Evolutionary conservation across 2,797 vertebrate genomes (phyloP).

Genomic region (Arnoldichthys spilopterus): DNA sequence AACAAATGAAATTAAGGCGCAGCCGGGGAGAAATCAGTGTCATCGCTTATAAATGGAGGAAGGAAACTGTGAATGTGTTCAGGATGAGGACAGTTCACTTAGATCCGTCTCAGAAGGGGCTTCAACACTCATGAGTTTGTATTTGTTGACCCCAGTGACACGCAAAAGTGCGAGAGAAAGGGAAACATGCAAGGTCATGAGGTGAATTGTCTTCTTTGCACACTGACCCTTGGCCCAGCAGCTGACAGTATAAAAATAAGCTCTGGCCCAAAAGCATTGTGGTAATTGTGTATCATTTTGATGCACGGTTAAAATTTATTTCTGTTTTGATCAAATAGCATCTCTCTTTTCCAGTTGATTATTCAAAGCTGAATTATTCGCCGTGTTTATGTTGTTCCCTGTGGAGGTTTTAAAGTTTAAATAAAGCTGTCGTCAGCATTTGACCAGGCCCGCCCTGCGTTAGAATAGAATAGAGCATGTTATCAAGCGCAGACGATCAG

Average conservation of each 20-base stretch:
- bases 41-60: slow-evolving; percentile 32
- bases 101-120: slow-evolving; percentile 24
- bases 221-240: neutral
- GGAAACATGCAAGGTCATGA: neutral
- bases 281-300: neutral
- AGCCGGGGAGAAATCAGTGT: slow-evolving; percentile 49
- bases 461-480: slow-evolving; percentile 32
- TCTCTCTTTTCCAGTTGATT: too few species aligned
- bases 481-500: slow-evolving; percentile 44
- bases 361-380: slow-evolving; percentile 14
- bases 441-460: slow-evolving; percentile 18
- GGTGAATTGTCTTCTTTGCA: neutral
- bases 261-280: neutral
- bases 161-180: neutral
- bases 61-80: slow-evolving; percentile 49
- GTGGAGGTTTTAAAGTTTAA: slow-evolving; percentile 20
- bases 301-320: neutral
- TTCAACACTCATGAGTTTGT: slow-evolving; percentile 18
- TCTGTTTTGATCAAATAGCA: too few species aligned
- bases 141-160: neutral
- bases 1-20: slow-evolving; percentile 52
- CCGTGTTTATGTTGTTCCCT: neutral
- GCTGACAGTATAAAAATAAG: neutral
- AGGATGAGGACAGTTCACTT: slow-evolving; percentile 39
- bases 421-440: slow-evolving; percentile 16